A percentile compares a stretch with the other conserved stretches of the same genome.
Evolutionary conservation across 2,113 vertebrate genomes (phyloP).

Genomic region (Hemiprocne comata): DNA sequence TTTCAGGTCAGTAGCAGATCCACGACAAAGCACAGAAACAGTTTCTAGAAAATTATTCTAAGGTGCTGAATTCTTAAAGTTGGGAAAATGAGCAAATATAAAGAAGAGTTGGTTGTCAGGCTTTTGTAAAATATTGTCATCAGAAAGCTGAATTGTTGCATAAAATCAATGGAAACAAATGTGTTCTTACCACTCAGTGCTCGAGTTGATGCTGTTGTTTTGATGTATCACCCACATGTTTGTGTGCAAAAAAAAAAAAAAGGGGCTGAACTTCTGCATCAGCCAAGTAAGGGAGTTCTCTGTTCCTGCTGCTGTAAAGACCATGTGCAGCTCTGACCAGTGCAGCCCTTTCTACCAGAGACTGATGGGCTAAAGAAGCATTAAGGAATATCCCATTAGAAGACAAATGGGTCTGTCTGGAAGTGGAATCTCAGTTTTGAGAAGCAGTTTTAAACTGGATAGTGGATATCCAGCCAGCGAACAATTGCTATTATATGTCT

Average conservation of each 20-base stretch:
- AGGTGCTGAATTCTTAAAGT: neutral
- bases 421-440: neutral
- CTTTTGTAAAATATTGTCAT: neutral
- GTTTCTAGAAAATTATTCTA: neutral
- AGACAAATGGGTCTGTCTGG: neutral
- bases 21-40: neutral
- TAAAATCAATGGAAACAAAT: neutral
- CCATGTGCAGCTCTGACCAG: neutral
- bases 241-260: neutral
- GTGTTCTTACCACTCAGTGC: neutral
- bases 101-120: neutral
- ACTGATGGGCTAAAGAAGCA: rapidly evolving
- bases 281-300: neutral
- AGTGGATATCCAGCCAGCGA: neutral
- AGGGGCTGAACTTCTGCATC: neutral
- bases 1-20: neutral
- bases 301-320: neutral
- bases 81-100: neutral
- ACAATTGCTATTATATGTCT: neutral
- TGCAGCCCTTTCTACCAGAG: neutral
- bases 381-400: neutral
- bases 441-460: neutral
- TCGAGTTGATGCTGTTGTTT: neutral
- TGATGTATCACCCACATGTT: neutral
- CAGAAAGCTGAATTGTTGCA: neutral